Evolutionary conservation across 2,888 invertebrate species (phyloP), one percentile per base, ranked within the genome.

Genomic region (Cenopis cana): DNA sequence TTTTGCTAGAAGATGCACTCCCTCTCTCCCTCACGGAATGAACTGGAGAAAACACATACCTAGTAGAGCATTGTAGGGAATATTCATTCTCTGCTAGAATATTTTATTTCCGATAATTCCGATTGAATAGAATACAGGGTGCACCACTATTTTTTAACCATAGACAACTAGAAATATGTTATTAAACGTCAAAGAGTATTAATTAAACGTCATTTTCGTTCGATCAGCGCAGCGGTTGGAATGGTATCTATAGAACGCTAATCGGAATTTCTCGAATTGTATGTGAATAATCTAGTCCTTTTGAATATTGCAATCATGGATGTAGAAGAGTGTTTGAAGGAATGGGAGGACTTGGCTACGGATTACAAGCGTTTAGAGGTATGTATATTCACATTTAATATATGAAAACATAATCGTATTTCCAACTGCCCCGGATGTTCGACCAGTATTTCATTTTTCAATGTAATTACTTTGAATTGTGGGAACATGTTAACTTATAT

Each of bases 341-440:
- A 98, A 84, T 97, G 97, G 96, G 95, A 96, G 76, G 98, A 98
- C 84, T 93, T 98, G 76, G 89, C 94, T 69, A 93, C 94, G 56
- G 98, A 98, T 85, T 98, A 95, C 87, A 96, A 96, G 87, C 95
- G 95, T 74, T 94, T 98, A 74, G 97, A 98, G 96, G 98, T 98
- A 94, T 87, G 71, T 72, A 69, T 68, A 60, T 74, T 60, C 36
- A 55, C 55, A 6, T 61, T 59, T 57, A 52, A 54, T 56, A 55
- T 60, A 70, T 52, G 56, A 69, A 73, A 73, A 70, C 73, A 72
- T 72, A 69, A 59, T 64, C 57, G 33, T 64, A 55, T 57, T 64
- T 52, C 38, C 61, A 24, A 38, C 66, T 38, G 49, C 49, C 60
- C 71, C 71, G 71, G 71, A 67, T 71, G 71, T 71, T 67, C 61